A percentile compares a stretch with the other conserved stretches of the same genome.
These are phyloP conservation scores for Apostichopus japonicus DNA, from an alignment of 35 echinoderm and acorn worm genomes.

Conservation along the genomic window DNA sequence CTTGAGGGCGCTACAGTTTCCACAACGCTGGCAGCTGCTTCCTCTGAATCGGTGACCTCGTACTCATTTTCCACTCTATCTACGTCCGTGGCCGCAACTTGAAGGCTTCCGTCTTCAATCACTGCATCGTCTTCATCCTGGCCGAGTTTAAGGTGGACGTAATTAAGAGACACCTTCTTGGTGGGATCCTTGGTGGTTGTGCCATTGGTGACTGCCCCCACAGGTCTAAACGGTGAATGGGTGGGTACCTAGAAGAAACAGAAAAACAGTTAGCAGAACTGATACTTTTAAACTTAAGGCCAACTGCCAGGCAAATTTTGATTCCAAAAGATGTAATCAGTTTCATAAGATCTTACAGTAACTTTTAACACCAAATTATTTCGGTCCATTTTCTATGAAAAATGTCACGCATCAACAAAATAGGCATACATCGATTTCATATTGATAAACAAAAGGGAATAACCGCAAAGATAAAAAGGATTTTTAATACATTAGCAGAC, in stretches of 20 bases:
- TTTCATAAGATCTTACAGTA: not conserved
- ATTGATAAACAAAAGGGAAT: too few species aligned
- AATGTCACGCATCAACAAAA: too few species aligned
- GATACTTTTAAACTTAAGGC: too few species aligned
- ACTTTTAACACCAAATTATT: not conserved
- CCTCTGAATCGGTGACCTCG: not conserved
- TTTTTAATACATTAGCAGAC: too few species aligned
- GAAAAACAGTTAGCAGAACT: not conserved
- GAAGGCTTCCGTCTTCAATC: constrained; percentile 25
- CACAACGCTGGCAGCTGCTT: not conserved
- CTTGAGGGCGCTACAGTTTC: not conserved
- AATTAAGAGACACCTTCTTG: constrained; percentile 53
- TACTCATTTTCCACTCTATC: constrained; percentile 5
- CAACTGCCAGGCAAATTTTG: too few species aligned
- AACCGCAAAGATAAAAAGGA: too few species aligned
- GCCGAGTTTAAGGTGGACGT: constrained; percentile 53
- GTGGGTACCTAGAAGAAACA: not conserved
- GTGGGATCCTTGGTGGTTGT: not conserved
- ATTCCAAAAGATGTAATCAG: too few species aligned
- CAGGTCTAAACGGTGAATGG: not conserved
- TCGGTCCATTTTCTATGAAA: not conserved
- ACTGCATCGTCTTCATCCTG: constrained; percentile 62
- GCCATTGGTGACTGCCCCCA: not conserved
- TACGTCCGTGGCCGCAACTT: not conserved
- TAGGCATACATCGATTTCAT: too few species aligned